phyloP scores from a whole-genome alignment of 2,797 vertebrate species.

The Spinibarbus caldwelli region DNA sequence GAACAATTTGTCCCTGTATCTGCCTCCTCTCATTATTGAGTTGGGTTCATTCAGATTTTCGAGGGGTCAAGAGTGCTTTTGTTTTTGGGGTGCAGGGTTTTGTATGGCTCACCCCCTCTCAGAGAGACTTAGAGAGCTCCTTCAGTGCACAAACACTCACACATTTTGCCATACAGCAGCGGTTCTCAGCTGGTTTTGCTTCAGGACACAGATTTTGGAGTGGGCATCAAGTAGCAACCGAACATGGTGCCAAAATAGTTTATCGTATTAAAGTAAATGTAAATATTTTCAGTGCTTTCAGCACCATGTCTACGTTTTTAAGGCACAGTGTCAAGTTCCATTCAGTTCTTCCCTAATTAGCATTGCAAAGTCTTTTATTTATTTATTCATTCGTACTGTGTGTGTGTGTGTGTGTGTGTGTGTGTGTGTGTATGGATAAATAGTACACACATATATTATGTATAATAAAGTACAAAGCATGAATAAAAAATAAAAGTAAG shows the following conservation, averaged over 20 bases:
- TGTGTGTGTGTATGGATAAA: too few relatives aligned
- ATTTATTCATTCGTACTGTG: not conserved
- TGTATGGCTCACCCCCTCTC: slow-evolving; percentile 42
- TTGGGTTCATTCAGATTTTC: slow-evolving; percentile 38
- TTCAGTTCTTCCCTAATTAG: not conserved
- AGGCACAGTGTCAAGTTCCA: not conserved
- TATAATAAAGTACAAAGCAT: too few relatives aligned
- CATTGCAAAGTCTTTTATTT: not conserved
- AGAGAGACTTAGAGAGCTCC: slow-evolving; percentile 33
- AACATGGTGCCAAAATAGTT: slow-evolving; percentile 3
- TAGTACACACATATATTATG: too few relatives aligned
- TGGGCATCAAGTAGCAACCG: not conserved
- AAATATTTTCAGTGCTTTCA: too few relatives aligned
- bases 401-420: too few relatives aligned
- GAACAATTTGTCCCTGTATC: slow-evolving; percentile 28
- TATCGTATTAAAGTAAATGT: not conserved
- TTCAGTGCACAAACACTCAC: slow-evolving; percentile 44
- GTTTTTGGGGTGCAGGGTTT: slow-evolving; percentile 50
- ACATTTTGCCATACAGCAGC: not conserved
- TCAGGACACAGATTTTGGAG: not conserved
- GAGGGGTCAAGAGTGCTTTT: slow-evolving; percentile 54
- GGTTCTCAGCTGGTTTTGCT: not conserved
- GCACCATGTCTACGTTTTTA: too few relatives aligned
- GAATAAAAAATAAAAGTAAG: too few relatives aligned
- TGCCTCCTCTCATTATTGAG: slow-evolving; percentile 31